Percentiles rank a stretch among this genome's conserved stretches.
Conservation (phyloP, 2,797 vertebrate species). For the Macrochelys suwanniensis region DNA sequence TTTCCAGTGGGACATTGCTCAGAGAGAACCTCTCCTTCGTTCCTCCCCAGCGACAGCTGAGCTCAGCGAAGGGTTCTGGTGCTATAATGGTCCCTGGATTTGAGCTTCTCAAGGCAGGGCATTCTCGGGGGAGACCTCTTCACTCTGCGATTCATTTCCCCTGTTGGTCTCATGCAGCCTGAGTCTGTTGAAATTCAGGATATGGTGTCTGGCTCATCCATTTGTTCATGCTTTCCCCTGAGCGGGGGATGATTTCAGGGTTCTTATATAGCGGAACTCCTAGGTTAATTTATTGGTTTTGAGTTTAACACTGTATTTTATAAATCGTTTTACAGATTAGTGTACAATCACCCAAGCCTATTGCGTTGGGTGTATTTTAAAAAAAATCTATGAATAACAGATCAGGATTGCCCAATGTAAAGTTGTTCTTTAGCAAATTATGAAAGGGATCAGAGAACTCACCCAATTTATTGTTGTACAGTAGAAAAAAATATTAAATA, state of each 20-base stretch:
- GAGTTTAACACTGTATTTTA: neutral
- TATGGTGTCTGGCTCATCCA: neutral
- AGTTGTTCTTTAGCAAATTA: neutral
- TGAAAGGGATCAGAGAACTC: neutral
- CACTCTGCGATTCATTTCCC: neutral
- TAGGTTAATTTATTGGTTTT: constrained; percentile 13
- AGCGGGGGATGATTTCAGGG: neutral
- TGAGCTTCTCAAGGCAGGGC: neutral
- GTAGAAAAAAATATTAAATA: neutral
- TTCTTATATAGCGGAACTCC: neutral
- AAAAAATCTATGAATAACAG: neutral
- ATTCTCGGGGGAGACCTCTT: neutral
- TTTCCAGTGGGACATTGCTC: neutral
- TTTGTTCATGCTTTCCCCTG: neutral
- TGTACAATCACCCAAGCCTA: neutral
- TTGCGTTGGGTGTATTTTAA: neutral
- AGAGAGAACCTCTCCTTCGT: accelerated
- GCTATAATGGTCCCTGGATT: neutral
- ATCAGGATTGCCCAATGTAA: neutral
- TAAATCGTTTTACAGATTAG: neutral
- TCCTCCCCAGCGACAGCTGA: neutral
- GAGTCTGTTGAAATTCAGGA: neutral
- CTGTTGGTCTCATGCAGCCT: neutral
- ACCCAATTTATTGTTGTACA: neutral
- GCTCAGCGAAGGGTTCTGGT: neutral